Base-by-base conservation (phyloP, 1,140 invertebrate species). In the Drosophila navojoa region DNA sequence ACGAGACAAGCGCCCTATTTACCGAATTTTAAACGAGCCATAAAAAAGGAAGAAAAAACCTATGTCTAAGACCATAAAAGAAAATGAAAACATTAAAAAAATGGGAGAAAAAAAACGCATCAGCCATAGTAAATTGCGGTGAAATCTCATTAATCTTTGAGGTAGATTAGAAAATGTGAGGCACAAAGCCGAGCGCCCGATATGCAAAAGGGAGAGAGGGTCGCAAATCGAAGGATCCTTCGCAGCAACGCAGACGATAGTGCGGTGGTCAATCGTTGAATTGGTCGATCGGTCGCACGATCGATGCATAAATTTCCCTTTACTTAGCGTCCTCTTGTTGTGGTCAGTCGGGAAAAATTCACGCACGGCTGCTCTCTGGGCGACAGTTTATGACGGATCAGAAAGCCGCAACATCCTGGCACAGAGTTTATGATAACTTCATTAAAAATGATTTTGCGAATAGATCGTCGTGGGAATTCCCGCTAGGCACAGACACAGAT, bases 1-100 rank as follows among this genome's bases (percentile, higher is more conserved):
- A 89, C 68, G 84, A 89, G 85, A 89, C 84, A 87, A 87, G 85
- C 84, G 80, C 85, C 71, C 82, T 77, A 78, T 79, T 87, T 79
- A 76, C 64, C 74, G 32, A 80, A 63, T 52, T 11, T 67, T 90
- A 89, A 89, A 89, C 84, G 84, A 87, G 63, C 85, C 84, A 89
- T 84, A 84, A 84, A 87, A 77, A 67, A 62, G 42, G 13, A 64
- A 68, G 40, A 71, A 49, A 61, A 32, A 45, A 16, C 15, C 35
- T 38, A 38, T 38, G 6, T 38, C 35, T 16, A 16, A 40, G 13
- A 67, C 27, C 27, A 45, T 25, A 53, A 64, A 71, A 25, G 66
- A 71, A 66, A 76, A 76, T 57, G 55, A 61, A 59, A 72, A 67
- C 38, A 54, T 53, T 9, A 7, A 19, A 59, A 40, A 71, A 38